Evolutionary conservation across 1,140 invertebrate species (phyloP), one percentile per base, ranked within the genome.

Genomic region (Ceratina calcarata): DNA sequence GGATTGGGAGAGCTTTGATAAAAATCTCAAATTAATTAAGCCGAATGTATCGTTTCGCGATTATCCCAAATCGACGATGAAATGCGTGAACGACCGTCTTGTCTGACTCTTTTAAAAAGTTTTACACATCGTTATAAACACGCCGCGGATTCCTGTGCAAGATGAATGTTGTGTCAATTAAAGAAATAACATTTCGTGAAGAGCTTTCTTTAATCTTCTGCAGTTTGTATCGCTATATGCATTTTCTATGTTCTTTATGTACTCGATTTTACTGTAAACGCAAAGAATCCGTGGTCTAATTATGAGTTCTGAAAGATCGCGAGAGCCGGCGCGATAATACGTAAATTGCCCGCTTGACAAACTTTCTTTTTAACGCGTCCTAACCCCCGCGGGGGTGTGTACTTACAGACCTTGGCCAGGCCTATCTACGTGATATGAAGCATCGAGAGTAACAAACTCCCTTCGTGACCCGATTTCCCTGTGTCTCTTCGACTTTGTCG

Each of bases 401-500:
- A 69, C 60, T 80, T 84, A 85, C 37, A 77, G 37, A 77, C 24
- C 53, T 84, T 45, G 37, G 37, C 37, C 10, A 85, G 6, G 16
- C 18, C 61, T 85, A 85, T 78, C 79, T 82, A 85, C 60, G 75
- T 85, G 83, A 85, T 85, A 85, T 85, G 79, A 85, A 85, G 66
- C 79, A 62, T 81, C 53, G 61, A 85, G 58, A 75, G 49, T 49
- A n/a, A 12, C 32, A 6, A 45, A 6, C 55, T 66, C 55, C 3
- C 78, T 65, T 22, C 37, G 55, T 79, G 16, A 15, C 16, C 22
- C 66, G 66, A 71, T 15, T 27, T 20, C 61, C 57, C 55, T 60
- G n/a, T 3, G 24, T 4, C 15, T 58, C 12, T 3, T 8, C 18
- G n/a, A 58, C n/a, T 58, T 22, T 20, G n/a, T 58, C 8, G 6